Conservation (phyloP, 2,797 vertebrate genomes). For the Micromesistius poutassou region DNA sequence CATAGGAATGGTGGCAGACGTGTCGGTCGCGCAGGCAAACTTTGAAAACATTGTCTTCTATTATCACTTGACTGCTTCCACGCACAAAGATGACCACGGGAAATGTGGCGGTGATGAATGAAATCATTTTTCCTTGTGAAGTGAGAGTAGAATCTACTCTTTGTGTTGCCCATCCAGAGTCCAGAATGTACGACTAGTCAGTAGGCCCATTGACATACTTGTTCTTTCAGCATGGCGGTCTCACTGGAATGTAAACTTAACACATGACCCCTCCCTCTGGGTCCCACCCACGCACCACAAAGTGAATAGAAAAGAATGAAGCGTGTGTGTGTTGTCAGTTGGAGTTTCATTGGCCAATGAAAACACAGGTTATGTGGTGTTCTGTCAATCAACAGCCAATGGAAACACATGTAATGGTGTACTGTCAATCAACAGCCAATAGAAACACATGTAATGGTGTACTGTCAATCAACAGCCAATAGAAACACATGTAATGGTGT, state of each 20-base stretch:
- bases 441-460: not conserved
- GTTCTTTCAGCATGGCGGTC: conserved; percentile 16
- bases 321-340: not conserved
- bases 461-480: too few relatives aligned
- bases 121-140: not conserved
- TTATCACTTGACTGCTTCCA: not conserved
- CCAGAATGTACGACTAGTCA: conserved; percentile 11
- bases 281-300: not conserved
- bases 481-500: not conserved
- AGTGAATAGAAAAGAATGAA: not conserved
- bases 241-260: conserved; percentile 22
- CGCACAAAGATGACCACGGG: not conserved
- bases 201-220: conserved; percentile 20
- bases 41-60: not conserved
- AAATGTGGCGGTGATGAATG: not conserved
- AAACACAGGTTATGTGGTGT: too few relatives aligned
- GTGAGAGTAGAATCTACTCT: not conserved
- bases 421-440: too few relatives aligned
- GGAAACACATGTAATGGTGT: not conserved
- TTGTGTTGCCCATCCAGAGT: conserved; percentile 6
- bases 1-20: not conserved
- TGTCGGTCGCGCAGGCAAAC: not conserved
- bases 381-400: not conserved
- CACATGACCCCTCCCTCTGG: not conserved
- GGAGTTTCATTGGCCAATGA: not conserved